A percentile compares a stretch with the other conserved stretches of the same genome.
These are phyloP conservation scores for Semicossyphus pulcher DNA, from an alignment of 2,113 vertebrate species.

Conservation along the genomic window DNA sequence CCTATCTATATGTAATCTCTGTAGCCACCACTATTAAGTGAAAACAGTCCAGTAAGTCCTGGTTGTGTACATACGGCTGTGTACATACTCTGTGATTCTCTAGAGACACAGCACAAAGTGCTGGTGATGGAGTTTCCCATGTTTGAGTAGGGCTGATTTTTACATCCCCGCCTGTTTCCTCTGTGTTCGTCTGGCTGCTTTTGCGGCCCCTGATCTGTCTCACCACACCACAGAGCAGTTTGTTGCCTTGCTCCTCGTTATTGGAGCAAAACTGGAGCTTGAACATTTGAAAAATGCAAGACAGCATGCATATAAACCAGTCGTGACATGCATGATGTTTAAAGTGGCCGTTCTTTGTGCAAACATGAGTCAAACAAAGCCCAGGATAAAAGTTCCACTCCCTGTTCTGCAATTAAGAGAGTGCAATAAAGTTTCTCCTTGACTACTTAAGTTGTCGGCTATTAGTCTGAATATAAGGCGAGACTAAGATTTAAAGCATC, in stretches of 20 bases:
- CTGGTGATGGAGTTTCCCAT: conserved; percentile 15
- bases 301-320: conserved; percentile 36
- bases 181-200: conserved; percentile 31
- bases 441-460: conserved; percentile 24
- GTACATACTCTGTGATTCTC: conserved; percentile 20
- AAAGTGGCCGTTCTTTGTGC: conserved; percentile 37
- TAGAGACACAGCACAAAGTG: conserved; percentile 28
- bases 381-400: conserved; percentile 47
- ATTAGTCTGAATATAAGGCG: conserved; percentile 27
- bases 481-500: not conserved
- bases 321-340: conserved; percentile 54
- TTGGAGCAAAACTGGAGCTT: not conserved
- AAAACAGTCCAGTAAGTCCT: conserved; percentile 1
- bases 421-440: conserved; percentile 37
- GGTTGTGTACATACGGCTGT: not conserved
- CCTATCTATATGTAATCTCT: not conserved
- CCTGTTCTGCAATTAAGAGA: conserved; percentile 30
- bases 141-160: conserved; percentile 43
- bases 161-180: conserved; percentile 41
- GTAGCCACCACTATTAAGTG: not conserved
- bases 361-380: conserved; percentile 48
- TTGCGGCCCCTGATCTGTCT: conserved; percentile 32
- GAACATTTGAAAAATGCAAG: conserved; percentile 59
- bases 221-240: conserved; percentile 27
- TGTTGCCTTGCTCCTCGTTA: conserved; percentile 18